These are phyloP conservation scores for Mormyrops boulengeri DNA, from an alignment of 2,797 vertebrate genomes.

Conservation along the genomic window DNA sequence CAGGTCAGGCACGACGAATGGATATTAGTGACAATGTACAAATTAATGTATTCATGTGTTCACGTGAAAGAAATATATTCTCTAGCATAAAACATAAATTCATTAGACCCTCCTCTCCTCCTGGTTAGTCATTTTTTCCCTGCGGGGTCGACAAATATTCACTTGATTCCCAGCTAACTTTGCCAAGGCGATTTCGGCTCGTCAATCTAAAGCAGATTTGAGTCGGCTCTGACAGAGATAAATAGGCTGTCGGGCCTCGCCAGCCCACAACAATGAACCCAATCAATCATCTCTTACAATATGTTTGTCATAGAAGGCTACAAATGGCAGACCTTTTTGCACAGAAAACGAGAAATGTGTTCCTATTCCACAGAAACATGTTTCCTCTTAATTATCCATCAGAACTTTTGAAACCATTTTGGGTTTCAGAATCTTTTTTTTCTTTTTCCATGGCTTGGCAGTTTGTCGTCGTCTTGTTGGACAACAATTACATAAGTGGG, in stretches of 20 bases:
- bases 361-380: neutral
- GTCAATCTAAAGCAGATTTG: slow-evolving; percentile 24
- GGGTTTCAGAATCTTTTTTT: neutral
- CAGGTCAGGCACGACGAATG: neutral
- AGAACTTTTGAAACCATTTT: neutral
- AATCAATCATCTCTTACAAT: slow-evolving; percentile 26
- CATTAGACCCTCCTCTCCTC: neutral
- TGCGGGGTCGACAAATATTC: slow-evolving; percentile 12
- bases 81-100: slow-evolving; percentile 10
- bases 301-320: slow-evolving; percentile 15
- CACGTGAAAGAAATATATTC: neutral
- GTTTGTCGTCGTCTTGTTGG: neutral
- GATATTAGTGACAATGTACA: neutral
- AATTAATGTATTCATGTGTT: neutral
- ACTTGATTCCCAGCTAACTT: slow-evolving; percentile 24
- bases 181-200: slow-evolving; percentile 20
- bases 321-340: slow-evolving; percentile 14
- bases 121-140: slow-evolving; percentile 13
- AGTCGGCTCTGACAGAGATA: slow-evolving; percentile 24
- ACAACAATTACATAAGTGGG: slow-evolving; percentile 4
- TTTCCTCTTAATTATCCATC: neutral
- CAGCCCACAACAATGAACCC: slow-evolving; percentile 20
- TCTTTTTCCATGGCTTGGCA: neutral
- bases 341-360: slow-evolving; percentile 16
- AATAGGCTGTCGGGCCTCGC: slow-evolving; percentile 16